These are phyloP conservation scores for Aptenodytes patagonicus DNA, from an alignment of 2,113 vertebrate species.

Conservation along the genomic window DNA sequence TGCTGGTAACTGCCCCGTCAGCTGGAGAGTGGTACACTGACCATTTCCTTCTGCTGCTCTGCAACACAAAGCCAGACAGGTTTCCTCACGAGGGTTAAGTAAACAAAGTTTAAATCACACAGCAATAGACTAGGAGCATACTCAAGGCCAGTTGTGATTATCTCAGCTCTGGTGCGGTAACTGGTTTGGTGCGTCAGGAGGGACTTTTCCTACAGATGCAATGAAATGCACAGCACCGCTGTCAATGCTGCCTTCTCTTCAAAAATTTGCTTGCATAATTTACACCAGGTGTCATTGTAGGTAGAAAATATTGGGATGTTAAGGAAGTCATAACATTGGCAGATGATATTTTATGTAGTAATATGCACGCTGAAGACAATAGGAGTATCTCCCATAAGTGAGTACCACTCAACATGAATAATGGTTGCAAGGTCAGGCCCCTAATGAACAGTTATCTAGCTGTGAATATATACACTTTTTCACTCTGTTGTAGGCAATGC, in stretches of 20 bases:
- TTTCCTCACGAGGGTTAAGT: background rate
- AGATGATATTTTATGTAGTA: constrained; percentile 33
- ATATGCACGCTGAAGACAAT: constrained; percentile 34
- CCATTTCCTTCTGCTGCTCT: background rate
- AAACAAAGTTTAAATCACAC: constrained; percentile 31
- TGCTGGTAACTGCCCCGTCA: background rate
- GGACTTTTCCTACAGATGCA: background rate
- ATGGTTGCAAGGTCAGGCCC: constrained; percentile 48
- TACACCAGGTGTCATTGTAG: constrained; percentile 16
- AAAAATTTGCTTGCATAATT: constrained; percentile 5
- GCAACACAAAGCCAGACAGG: background rate
- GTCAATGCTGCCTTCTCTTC: background rate
- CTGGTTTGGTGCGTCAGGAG: background rate
- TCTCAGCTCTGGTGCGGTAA: background rate
- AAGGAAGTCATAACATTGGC: constrained; percentile 44
- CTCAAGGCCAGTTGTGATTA: background rate
- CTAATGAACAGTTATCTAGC: constrained; percentile 50
- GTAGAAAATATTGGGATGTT: constrained; percentile 39
- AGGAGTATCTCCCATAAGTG: background rate
- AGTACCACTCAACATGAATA: constrained; percentile 41
- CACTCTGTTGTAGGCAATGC: background rate
- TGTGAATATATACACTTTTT: constrained; percentile 39
- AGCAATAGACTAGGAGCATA: background rate
- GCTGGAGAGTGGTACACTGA: background rate
- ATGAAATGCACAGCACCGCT: background rate